Percentiles rank a stretch among this genome's conserved stretches.
phyloP scores from a whole-genome alignment of 2,888 invertebrate genomes.

The Eilema griseolum region DNA sequence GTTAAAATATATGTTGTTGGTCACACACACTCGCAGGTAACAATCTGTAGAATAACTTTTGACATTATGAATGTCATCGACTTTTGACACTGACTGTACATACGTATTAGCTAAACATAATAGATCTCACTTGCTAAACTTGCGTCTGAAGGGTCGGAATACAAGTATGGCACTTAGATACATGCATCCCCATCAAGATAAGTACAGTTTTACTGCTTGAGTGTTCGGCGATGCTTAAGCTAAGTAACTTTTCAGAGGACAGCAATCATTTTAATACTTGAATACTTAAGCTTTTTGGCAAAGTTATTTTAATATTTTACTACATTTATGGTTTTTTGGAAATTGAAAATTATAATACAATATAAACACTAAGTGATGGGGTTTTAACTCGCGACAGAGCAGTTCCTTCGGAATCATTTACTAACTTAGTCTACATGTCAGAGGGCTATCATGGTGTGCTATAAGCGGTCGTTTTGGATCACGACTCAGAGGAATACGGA shows the following conservation, averaged over 20 bases:
- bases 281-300: neutral
- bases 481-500: too few relatives aligned
- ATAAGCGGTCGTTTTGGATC: too few relatives aligned
- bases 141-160: slow-evolving; percentile 6
- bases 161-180: slow-evolving; percentile 20
- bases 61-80: neutral
- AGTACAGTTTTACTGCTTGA: slow-evolving; percentile 32
- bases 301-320: neutral
- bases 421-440: too few relatives aligned
- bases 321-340: neutral
- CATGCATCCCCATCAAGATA: slow-evolving; percentile 25
- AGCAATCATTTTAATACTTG: slow-evolving; percentile 8
- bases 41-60: too few relatives aligned
- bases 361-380: too few relatives aligned
- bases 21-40: too few relatives aligned
- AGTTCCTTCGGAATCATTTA: too few relatives aligned
- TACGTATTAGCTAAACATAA: neutral
- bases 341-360: too few relatives aligned
- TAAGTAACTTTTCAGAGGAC: slow-evolving; percentile 14
- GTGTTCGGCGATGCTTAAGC: slow-evolving; percentile 22
- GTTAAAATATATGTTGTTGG: neutral
- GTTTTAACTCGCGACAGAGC: too few relatives aligned
- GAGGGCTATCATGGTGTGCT: too few relatives aligned
- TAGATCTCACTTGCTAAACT: neutral
- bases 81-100: too few relatives aligned